Evolutionary conservation across 2,113 vertebrate species (phyloP).

Genomic region (Pterocles gutturalis): DNA sequence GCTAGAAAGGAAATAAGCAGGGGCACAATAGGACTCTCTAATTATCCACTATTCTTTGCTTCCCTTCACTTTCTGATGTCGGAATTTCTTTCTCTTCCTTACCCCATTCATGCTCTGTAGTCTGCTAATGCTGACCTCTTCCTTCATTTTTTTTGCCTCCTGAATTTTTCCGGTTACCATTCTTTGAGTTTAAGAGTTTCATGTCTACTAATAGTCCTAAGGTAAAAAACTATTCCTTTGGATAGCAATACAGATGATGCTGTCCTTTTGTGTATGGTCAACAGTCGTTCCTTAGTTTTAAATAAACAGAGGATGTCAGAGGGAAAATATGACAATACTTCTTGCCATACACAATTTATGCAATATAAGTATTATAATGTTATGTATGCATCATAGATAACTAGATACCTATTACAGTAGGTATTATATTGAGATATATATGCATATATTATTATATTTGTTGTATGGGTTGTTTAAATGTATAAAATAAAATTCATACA

Average conservation of each 20-base stretch:
- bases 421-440: neutral
- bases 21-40: neutral
- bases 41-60: neutral
- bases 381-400: neutral
- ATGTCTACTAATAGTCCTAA: neutral
- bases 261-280: neutral
- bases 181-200: neutral
- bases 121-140: neutral
- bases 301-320: neutral
- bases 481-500: neutral
- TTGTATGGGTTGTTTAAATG: neutral
- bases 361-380: neutral
- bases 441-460: neutral
- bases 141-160: neutral
- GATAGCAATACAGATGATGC: neutral
- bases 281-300: neutral
- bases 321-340: neutral
- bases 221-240: neutral
- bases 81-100: neutral
- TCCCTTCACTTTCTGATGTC: neutral
- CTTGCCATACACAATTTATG: neutral
- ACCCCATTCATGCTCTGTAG: accelerated
- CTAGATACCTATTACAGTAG: neutral
- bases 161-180: neutral
- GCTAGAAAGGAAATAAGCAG: neutral